These are phyloP conservation scores for Shargacucullia verbasci DNA, from an alignment of 2,888 invertebrate genomes.

Conservation along the genomic window DNA sequence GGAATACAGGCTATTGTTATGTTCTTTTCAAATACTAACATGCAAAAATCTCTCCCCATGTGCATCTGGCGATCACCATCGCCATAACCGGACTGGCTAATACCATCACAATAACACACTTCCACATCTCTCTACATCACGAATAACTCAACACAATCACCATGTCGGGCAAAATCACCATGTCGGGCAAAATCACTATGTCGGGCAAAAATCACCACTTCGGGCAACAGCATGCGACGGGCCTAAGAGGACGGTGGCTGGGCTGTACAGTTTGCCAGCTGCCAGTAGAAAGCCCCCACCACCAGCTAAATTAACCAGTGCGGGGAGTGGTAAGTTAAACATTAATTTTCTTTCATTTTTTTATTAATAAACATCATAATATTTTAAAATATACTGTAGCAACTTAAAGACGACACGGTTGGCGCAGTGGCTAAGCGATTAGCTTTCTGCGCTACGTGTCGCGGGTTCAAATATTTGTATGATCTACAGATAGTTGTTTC, in stretches of 20 bases:
- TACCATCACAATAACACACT: slow-evolving; percentile 33
- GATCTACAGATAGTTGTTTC: too few relatives aligned
- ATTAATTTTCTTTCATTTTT: slow-evolving; percentile 10
- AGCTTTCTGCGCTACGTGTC: too few relatives aligned
- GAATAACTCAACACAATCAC: slow-evolving; percentile 9
- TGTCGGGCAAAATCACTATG: background rate
- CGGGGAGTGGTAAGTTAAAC: slow-evolving; percentile 73
- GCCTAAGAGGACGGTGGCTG: slow-evolving; percentile 76
- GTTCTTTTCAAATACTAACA: slow-evolving; percentile 7
- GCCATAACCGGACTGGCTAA: slow-evolving; percentile 18
- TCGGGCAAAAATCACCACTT: background rate
- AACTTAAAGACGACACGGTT: too few relatives aligned
- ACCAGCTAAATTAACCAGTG: slow-evolving; percentile 74
- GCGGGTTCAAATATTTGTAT: too few relatives aligned
- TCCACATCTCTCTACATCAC: slow-evolving; percentile 1
- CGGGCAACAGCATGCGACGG: slow-evolving; percentile 74
- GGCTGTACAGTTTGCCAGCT: slow-evolving; percentile 77
- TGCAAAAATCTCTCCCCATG: slow-evolving; percentile 31
- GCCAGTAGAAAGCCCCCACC: slow-evolving; percentile 82
- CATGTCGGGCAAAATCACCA: background rate
- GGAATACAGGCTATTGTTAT: too few relatives aligned
- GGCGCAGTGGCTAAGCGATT: too few relatives aligned
- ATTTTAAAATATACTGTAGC: too few relatives aligned
- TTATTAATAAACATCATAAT: slow-evolving; percentile 5
- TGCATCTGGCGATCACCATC: slow-evolving; percentile 3